Percentiles rank a stretch among this genome's conserved stretches.
Conservation (phyloP, 2,797 vertebrate genomes). For the Acomys russatus region DNA sequence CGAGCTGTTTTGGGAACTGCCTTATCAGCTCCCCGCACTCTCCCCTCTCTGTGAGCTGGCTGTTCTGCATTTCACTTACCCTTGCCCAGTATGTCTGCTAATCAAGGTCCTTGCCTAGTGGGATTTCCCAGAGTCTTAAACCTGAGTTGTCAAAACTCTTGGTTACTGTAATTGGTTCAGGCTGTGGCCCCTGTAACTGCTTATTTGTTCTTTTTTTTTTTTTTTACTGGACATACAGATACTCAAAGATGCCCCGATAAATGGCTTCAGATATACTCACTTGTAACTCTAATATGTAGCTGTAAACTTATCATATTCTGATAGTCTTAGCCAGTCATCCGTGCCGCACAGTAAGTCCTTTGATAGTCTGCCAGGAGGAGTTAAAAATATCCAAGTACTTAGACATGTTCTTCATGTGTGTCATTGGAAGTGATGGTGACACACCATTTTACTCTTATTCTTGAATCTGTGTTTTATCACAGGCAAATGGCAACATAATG, state of each 20-base stretch:
- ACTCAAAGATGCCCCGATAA: neutral
- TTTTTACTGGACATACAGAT: neutral
- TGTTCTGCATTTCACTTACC: neutral
- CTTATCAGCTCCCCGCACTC: neutral
- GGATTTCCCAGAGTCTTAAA: neutral
- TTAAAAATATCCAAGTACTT: slow-evolving; percentile 52
- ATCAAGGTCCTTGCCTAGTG: neutral
- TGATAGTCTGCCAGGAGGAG: neutral
- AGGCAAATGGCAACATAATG: neutral
- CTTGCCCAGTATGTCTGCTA: neutral
- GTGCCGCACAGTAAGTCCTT: neutral
- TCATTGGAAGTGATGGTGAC: neutral
- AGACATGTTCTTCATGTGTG: neutral
- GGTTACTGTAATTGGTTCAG: neutral
- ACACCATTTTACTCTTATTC: neutral
- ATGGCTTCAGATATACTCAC: neutral
- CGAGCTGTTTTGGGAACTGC: neutral
- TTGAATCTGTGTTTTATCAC: neutral
- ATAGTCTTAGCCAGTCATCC: neutral
- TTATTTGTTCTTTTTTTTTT: neutral
- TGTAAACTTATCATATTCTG: neutral
- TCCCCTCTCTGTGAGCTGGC: neutral
- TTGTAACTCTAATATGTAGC: neutral
- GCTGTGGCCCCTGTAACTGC: neutral
- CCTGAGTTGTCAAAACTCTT: neutral